Conservation (phyloP, 2,113 vertebrate genomes). For the Sitta europaea region DNA sequence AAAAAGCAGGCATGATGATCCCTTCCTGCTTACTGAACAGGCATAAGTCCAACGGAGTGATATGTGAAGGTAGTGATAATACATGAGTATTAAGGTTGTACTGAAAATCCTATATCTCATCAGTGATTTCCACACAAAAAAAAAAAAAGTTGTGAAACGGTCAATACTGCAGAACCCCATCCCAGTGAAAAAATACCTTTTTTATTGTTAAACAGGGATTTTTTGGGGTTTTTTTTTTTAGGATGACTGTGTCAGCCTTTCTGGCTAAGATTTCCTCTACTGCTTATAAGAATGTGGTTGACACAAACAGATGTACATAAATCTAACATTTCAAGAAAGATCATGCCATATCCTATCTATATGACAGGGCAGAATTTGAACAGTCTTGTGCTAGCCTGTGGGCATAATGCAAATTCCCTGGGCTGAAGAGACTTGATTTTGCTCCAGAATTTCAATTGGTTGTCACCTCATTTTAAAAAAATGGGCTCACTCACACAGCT, state of each 20-base stretch:
- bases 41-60: background rate
- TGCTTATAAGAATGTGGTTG: constrained; percentile 25
- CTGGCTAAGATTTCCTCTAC: constrained; percentile 2
- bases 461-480: constrained; percentile 1
- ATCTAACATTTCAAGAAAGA: constrained; percentile 55
- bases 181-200: background rate
- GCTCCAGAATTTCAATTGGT: constrained; percentile 39
- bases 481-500: background rate
- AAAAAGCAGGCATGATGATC: background rate
- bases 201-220: background rate
- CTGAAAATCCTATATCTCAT: constrained; percentile 2
- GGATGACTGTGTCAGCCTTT: background rate
- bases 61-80: background rate
- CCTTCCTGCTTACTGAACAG: background rate
- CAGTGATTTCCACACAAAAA: background rate
- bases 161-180: background rate
- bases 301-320: constrained; percentile 53
- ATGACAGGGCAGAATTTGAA: constrained; percentile 44
- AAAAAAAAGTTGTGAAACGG: background rate
- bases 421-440: constrained; percentile 12
- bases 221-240: background rate
- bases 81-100: background rate
- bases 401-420: constrained; percentile 46
- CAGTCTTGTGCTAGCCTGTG: constrained; percentile 48
- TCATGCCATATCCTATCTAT: constrained; percentile 38